Base-by-base conservation (phyloP, 2,888 invertebrate genomes). In the Sinotaia quadrata region DNA sequence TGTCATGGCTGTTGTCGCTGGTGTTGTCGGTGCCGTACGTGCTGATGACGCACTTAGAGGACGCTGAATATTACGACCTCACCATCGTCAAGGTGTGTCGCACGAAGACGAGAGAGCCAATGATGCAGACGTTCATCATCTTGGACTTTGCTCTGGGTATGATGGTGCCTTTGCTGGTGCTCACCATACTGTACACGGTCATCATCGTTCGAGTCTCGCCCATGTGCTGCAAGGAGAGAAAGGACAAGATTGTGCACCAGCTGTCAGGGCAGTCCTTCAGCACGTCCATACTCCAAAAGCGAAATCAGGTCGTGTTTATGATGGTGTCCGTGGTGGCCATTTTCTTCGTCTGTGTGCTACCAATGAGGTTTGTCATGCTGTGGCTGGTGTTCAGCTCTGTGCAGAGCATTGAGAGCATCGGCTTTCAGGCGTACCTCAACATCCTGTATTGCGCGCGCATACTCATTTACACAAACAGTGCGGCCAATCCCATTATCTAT, bases 401-500 rank as follows among this genome's bases (percentile, higher is more conserved):
- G 0, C 91, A 91, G 85, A 90, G 91, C 33, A 90, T 94, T 47
- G 89, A 91, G 52, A 91, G 91, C 58, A 90, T 95, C 82, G 94
- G 95, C 71, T 90, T 94, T 84, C 94, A 95, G 78, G 92, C 92
- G 66, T 96, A 94, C 88, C 95, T 94, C 89, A 93, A 93, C 86
- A 90, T 95, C 72, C 90, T 96, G 73, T 95, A 94, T 88, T 94
- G 95, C 89, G 94, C 94, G 85, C 92, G 96, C 77, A 73, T 79
- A 12, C 75, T 96, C 93, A 90, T 95, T 77, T 95, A 95, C 89
- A 91, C 95, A 65, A 96, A 96, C 88, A 95, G 95, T 58, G 95
- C 95, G 15, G 92, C 95, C 67, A 96, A 96, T 90, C 96, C 96
- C 15, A 94, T 96, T 81, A 89, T 96, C 62, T 96, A 96, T 89